Percentiles rank a stretch among this genome's conserved stretches.
Evolutionary conservation across 2,113 vertebrate genomes (phyloP).

Genomic region (Sorex araneus): DNA sequence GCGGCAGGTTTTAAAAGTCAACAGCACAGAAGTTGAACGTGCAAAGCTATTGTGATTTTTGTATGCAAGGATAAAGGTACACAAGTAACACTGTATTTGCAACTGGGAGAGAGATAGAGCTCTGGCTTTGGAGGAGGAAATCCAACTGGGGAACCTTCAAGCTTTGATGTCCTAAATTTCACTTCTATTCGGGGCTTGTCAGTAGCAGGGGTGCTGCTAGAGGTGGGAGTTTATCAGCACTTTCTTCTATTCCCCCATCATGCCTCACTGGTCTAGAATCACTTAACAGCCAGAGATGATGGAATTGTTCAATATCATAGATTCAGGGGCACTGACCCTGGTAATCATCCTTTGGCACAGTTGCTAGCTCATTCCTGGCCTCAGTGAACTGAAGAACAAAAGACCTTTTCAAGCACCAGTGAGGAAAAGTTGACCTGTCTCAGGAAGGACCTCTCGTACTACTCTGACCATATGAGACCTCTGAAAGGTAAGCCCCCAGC

Average conservation of each 20-base stretch:
- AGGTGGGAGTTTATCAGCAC: slow-evolving; percentile 77
- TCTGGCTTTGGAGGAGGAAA: not conserved
- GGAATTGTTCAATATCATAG: slow-evolving; percentile 87
- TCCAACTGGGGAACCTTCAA: slow-evolving; percentile 21
- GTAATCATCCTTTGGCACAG: slow-evolving; percentile 65
- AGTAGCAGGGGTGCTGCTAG: slow-evolving; percentile 36
- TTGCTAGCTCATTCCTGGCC: slow-evolving; percentile 66
- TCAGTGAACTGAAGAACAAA: slow-evolving; percentile 71
- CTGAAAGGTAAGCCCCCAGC: no score
- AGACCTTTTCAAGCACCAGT: not conserved
- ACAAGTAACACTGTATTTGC: not conserved
- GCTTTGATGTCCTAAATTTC: not conserved
- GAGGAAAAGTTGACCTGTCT: not conserved
- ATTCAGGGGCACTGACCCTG: slow-evolving; percentile 82
- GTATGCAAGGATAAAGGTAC: no score
- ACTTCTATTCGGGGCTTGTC: slow-evolving; percentile 50
- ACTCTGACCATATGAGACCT: not conserved
- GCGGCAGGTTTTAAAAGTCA: not conserved
- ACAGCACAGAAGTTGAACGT: not conserved
- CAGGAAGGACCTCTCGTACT: not conserved
- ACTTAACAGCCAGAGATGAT: slow-evolving; percentile 86
- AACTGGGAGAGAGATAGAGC: not conserved
- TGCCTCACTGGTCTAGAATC: slow-evolving; percentile 84
- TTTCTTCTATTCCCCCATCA: slow-evolving; percentile 69
- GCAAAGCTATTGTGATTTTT: not conserved